Conservation (phyloP, 2,113 vertebrate genomes). For the Paradoxurus hermaphroditus region DNA sequence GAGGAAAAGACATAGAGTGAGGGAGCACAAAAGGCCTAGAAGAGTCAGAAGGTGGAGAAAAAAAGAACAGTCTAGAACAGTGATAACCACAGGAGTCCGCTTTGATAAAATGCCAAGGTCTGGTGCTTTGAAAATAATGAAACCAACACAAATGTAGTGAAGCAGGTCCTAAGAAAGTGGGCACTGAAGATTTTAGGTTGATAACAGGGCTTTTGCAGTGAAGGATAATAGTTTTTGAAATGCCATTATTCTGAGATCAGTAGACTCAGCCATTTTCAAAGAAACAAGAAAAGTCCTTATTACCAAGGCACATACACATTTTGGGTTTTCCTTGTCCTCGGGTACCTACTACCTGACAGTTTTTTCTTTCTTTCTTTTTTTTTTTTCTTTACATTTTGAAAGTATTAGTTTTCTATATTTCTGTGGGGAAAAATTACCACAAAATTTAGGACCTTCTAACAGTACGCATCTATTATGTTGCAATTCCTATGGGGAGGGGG, state of each 20-base stretch:
- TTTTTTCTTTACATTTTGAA: neutral
- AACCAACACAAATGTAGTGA: neutral
- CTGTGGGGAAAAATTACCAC: neutral
- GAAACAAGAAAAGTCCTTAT: neutral
- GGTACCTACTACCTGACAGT: neutral
- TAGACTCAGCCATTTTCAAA: neutral
- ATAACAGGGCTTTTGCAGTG: neutral
- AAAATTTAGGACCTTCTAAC: neutral
- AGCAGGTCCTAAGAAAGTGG: neutral
- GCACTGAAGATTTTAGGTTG: neutral
- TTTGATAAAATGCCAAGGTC: too few relatives aligned
- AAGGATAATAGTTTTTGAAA: neutral
- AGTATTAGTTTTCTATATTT: neutral
- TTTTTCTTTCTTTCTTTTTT: neutral
- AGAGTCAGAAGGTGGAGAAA: neutral
- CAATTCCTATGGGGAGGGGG: too few relatives aligned
- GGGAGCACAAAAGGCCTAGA: neutral
- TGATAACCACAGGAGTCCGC: fast-evolving
- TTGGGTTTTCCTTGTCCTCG: neutral
- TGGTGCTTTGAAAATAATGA: neutral
- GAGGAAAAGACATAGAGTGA: neutral
- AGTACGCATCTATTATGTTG: too few relatives aligned
- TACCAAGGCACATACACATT: neutral
- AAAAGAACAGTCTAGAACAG: neutral
- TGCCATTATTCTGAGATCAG: neutral